phyloP scores from a whole-genome alignment of 2,113 vertebrate species.

The Sinocyclocheilus anophthalmus region DNA sequence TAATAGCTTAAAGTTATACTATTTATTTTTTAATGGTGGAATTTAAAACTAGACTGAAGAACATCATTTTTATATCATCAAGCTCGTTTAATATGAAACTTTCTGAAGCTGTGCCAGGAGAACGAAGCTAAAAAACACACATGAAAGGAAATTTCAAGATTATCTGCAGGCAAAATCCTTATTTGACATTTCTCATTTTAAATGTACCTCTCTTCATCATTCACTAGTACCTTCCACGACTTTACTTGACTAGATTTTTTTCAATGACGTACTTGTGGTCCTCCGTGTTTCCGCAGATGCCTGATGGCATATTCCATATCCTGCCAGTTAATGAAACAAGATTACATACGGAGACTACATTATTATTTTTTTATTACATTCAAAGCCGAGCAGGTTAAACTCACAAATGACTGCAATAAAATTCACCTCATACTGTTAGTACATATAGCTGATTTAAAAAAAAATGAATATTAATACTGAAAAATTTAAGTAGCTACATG shows the following conservation, averaged over 20 bases:
- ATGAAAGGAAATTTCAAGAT: constrained; percentile 2
- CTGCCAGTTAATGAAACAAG: not conserved
- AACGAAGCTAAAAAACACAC: not conserved
- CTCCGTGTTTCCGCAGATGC: constrained; percentile 59
- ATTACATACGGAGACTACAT: not conserved
- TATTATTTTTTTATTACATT: not conserved
- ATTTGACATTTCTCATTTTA: constrained; percentile 20
- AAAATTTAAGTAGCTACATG: not conserved
- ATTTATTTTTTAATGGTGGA: not conserved
- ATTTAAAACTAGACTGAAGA: no score
- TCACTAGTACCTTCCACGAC: not conserved
- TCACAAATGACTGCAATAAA: not conserved
- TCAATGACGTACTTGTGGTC: constrained; percentile 53
- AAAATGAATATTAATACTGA: not conserved
- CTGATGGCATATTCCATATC: constrained; percentile 58
- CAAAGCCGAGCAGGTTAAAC: not conserved
- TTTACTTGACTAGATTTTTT: constrained; percentile 43
- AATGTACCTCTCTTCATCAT: not conserved
- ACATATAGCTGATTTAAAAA: not conserved
- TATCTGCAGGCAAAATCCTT: not conserved
- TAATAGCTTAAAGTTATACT: not conserved
- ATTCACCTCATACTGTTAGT: not conserved
- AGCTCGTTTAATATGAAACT: not conserved
- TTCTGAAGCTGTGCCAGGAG: not conserved
- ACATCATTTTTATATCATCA: not conserved